Evolutionary conservation across 2,113 vertebrate genomes (phyloP), one percentile per base, ranked within the genome.

Genomic region (Dipodomys spectabilis): DNA sequence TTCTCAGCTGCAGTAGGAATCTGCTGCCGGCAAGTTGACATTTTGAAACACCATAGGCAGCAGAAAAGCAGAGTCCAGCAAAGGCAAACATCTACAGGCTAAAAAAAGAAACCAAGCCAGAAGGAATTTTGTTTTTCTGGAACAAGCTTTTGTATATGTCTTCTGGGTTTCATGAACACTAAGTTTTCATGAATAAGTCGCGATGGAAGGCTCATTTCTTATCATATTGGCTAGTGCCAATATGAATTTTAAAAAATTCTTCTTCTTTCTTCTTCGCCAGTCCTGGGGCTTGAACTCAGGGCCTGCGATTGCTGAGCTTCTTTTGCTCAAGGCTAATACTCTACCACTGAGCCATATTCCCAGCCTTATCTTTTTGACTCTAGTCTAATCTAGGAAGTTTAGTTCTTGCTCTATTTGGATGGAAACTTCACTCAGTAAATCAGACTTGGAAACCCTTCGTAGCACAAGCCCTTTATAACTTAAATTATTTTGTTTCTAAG

Each of bases 31-130:
- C 81, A 82, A 91, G 90, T 85, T 94, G 79, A 16, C 77, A 83
- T 88, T 96, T 86, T 83, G 69, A 95, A 96, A 90, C 62, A 88
- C 68, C 65, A 65, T 20, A 69, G 49, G 71, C 49, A 92, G 49
- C 74, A 88, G 90, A 57, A 90, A 95, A 87, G 16, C 5, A 44
- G 88, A 82, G n/a, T 53, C 64, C 60, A 73, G 27, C 53, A 81
- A 88, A 87, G 94, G 45, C 57, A 91, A 86, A 80, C 86, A 57
- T 62, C 67, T 65, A 86, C 18, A 83, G 62, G 80, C 69, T 84
- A 44, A 83, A 92, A 85, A 71, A 69, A 86, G n/a, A 77, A 69
- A 72, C 44, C 64, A 92, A 89, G 85, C 20, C 68, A 60, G 64
- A 81, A 95, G 72, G 69, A 62, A 87, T 62, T 49, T 39, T 80